Base-by-base conservation (phyloP, 2,797 vertebrate genomes). In the Myotis vivesi region DNA sequence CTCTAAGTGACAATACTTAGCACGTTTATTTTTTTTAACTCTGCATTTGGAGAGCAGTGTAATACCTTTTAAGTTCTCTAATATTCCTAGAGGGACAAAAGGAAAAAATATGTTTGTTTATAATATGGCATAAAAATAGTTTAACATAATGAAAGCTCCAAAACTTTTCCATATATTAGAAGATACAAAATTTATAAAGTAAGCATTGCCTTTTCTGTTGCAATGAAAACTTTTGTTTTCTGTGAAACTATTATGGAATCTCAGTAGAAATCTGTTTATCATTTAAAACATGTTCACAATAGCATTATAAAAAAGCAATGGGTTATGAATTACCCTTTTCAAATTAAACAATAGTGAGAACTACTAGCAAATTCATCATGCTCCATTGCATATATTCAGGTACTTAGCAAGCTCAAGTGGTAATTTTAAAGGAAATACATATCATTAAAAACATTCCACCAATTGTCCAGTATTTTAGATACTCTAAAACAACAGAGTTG, bases 381-480 rank as follows among this genome's bases (percentile, higher is more conserved):
- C 8, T 33, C 36, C 22, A 44, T 23, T 89, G 69, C 3, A 83
- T 71, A 71, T 20, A 89, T 81, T 83, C 93, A 93, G 66, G 22
- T 30, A 77, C 49, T 88, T 90, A 89, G 62, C 17, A 92, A 89
- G 41, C 28, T 90, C 16, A 73, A 66, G 30, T 76, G 22, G 30
- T 51, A 82, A 66, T 92, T 92, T 95, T 73, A 91, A 92, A 76
- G 9, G 9, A 90, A 92, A 90, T 72, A 71, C 0, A 68, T 44
- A 53, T 36, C 73, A 62, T 44, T 92, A 20, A 72, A 90, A 87
- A 33, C 41, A 62, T 82, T 81, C 10, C 7, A 85, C 4, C 28
- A 87, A 87, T 84, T 84, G 25, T 16, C 13, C 38, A 91, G 25
- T 57, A 90, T 44, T 87, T 95, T 76, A 76, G 44, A 95, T 95